Evolutionary conservation across 2,797 vertebrate genomes (phyloP).

Genomic region (Myiotriccus ornatus): DNA sequence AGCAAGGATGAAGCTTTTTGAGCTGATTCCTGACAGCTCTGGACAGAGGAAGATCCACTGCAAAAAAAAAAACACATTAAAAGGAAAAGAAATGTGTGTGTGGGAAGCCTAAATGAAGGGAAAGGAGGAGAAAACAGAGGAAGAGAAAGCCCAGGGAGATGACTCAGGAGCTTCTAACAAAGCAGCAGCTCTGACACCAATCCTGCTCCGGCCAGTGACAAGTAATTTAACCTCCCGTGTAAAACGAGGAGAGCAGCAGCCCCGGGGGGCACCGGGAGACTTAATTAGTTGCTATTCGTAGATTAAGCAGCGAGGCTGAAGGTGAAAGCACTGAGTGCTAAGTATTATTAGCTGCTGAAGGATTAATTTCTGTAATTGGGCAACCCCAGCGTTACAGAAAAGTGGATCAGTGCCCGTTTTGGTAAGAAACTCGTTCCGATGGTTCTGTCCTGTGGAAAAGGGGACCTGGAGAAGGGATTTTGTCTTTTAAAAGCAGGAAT

Average conservation of each 20-base stretch:
- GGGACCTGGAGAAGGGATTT: neutral
- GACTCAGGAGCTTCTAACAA: neutral
- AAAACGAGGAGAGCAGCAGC: neutral
- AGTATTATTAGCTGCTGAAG: slow-evolving; percentile 5
- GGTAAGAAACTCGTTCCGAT: neutral
- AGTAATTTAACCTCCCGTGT: neutral
- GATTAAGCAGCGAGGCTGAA: slow-evolving; percentile 5
- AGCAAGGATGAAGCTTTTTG: rapidly evolving
- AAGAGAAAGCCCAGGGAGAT: neutral
- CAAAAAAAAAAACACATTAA: neutral
- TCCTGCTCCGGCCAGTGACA: neutral
- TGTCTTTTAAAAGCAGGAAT: neutral
- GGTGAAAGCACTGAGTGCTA: neutral
- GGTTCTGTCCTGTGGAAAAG: neutral
- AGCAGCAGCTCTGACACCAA: neutral
- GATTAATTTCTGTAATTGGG: neutral
- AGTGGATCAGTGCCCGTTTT: neutral
- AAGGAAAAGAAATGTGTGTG: neutral
- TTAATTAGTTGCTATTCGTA: slow-evolving; percentile 53
- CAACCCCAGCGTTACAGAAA: neutral
- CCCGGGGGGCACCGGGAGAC: neutral
- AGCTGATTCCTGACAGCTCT: neutral
- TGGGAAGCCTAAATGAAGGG: neutral
- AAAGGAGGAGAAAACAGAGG: neutral
- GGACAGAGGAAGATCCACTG: neutral